Percentiles rank a stretch among this genome's conserved stretches.
These are phyloP conservation scores for Anas flavirostris DNA, from an alignment of 2,797 vertebrate genomes.

Conservation along the genomic window DNA sequence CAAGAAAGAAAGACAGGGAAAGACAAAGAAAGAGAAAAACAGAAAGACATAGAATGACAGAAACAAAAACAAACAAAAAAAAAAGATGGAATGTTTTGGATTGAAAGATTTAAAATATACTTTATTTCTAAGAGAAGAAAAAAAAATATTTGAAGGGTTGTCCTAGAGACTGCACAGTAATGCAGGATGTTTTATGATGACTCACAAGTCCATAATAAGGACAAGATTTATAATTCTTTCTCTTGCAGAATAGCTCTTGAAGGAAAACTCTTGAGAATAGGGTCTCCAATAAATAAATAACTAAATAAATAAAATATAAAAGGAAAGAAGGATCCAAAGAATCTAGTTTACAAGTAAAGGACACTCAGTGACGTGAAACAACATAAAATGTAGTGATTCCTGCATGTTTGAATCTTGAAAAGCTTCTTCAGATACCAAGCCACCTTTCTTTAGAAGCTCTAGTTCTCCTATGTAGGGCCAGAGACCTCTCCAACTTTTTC, in stretches of 20 bases:
- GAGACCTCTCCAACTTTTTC: background rate
- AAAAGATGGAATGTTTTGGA: background rate
- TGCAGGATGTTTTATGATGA: background rate
- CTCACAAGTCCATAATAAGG: background rate
- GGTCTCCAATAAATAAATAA: background rate
- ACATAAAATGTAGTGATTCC: background rate
- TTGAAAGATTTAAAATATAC: background rate
- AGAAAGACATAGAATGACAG: background rate
- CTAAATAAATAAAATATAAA: background rate
- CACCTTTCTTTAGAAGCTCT: background rate
- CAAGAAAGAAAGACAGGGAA: background rate
- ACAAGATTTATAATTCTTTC: background rate
- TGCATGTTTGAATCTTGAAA: background rate
- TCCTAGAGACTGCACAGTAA: background rate
- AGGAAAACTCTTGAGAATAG: background rate
- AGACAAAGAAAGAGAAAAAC: no score
- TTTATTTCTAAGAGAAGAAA: background rate
- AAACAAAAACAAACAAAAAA: background rate
- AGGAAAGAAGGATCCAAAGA: background rate
- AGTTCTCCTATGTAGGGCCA: background rate
- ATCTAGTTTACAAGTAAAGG: background rate
- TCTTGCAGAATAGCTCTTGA: background rate
- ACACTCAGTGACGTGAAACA: background rate
- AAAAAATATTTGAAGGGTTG: background rate
- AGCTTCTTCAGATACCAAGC: background rate